phyloP scores from a whole-genome alignment of 2,113 vertebrate species.

The Lophotis ruficrista region DNA sequence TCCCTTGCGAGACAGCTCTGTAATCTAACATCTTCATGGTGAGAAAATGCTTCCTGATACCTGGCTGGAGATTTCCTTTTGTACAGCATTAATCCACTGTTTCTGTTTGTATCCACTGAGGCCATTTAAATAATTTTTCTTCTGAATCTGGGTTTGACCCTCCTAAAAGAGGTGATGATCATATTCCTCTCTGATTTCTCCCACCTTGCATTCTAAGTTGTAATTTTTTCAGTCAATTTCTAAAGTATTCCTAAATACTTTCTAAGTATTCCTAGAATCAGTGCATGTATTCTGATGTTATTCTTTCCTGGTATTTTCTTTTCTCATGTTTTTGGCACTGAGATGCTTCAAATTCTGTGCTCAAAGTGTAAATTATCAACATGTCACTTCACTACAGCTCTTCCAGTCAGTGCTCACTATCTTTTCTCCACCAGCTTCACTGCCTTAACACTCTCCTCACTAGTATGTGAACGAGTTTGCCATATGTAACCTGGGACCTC shows the following conservation, averaged over 20 bases:
- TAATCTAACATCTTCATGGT: background rate
- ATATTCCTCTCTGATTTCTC: background rate
- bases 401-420: background rate
- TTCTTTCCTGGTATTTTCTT: background rate
- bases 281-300: background rate
- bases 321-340: background rate
- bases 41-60: conserved; percentile 11
- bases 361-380: background rate
- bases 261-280: background rate
- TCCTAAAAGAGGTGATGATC: background rate
- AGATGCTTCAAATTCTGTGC: background rate
- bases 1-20: conserved; percentile 15
- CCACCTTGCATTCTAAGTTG: background rate
- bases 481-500: background rate
- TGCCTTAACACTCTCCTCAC: background rate
- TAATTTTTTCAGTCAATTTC: background rate
- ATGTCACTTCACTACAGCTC: background rate
- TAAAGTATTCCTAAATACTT: background rate
- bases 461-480: background rate
- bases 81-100: background rate
- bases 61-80: conserved; percentile 2
- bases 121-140: background rate
- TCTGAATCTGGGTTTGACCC: background rate
- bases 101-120: background rate
- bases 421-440: background rate